Evolutionary conservation across 2,113 vertebrate species (phyloP).

Genomic region (Sprattus sprattus): DNA sequence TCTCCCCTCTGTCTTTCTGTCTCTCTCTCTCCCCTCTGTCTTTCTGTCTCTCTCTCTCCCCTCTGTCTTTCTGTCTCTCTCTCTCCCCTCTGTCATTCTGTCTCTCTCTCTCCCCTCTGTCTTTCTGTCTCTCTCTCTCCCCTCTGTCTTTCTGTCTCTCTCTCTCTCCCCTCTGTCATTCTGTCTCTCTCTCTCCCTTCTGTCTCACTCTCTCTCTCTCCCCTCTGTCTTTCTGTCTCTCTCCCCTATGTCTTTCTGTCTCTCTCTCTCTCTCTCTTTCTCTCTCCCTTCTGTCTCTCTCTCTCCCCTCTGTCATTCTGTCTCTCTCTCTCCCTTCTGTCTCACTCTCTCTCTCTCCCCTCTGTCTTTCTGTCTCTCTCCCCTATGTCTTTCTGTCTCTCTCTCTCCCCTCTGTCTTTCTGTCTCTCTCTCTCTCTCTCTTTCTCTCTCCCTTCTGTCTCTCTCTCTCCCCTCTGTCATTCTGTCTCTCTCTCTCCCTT

Average conservation of each 20-base stretch:
- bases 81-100: not conserved
- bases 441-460: not conserved
- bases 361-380: too few species aligned
- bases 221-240: not conserved
- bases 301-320: not conserved
- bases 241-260: not conserved
- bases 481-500: not conserved
- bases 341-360: not conserved
- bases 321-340: not conserved
- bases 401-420: slow-evolving; percentile 1
- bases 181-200: too few species aligned
- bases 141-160: not conserved
- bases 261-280: not conserved
- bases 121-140: slow-evolving; percentile 14
- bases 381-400: too few species aligned
- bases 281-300: not conserved
- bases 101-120: not conserved
- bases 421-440: not conserved
- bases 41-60: not conserved
- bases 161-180: not conserved
- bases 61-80: not conserved
- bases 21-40: too few species aligned
- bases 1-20: not conserved
- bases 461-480: not conserved
- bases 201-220: not conserved